Evolutionary conservation across 2,888 invertebrate genomes (phyloP), one percentile per base, ranked within the genome.

Genomic region (Leptopilina drosophilae): DNA sequence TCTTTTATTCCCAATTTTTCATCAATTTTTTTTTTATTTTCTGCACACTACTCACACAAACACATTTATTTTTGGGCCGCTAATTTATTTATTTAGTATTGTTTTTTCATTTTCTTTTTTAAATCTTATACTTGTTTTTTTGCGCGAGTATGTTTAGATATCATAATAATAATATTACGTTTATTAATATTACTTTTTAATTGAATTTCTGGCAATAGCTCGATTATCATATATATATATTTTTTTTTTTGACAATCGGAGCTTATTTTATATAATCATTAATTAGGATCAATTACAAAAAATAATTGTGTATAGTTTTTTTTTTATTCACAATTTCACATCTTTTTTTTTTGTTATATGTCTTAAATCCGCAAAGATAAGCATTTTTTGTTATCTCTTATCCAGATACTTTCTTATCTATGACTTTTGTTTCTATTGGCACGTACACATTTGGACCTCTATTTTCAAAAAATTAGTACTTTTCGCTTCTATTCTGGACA

Each of bases 361-460:
- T 56, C 15, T 73, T 73, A 73, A 73, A 56, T 73, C 73, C 5
- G 33, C 73, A 9, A 59, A 26, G 78, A 81, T 81, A 79, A 78
- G 82, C 76, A 77, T 81, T 77, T 78, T 84, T 77, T 77, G 33
- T 82, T 82, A 79, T 78, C 76, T 78, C 78, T 82, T 82, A 81
- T 79, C 76, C 80, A 81, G 79, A 78, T 49, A 83, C 80, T 80
- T 82, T 79, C 84, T 82, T 83, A 84, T 81, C 81, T 83, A 84
- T 83, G 84, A 84, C 85, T 86, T 42, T 86, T 84, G 81, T 87
- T 85, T 84, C 86, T 88, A 88, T 91, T 91, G 90, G 90, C 90
- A 91, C 90, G 87, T 90, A 87, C 85, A 86, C 86, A 85, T 86
- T 86, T 90, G 89, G 90, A 90, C 89, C 90, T 84, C 89, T 88